Evolutionary conservation across 2,113 vertebrate genomes (phyloP), one percentile per base, ranked within the genome.

Genomic region (Oplegnathus fasciatus): DNA sequence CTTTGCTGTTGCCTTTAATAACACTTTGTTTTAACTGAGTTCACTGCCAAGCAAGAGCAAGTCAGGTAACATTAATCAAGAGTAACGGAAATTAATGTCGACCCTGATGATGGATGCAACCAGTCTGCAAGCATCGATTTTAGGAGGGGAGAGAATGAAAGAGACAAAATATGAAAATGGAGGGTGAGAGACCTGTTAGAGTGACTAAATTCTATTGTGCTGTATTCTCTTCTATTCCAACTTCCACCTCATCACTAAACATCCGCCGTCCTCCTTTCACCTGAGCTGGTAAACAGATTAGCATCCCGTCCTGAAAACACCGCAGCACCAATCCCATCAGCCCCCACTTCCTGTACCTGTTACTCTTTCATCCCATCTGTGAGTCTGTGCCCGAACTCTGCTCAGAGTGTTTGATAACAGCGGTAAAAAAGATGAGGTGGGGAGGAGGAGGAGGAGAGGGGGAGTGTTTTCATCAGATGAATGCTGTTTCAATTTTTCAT

Each of bases 281-380:
- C 80, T 81, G 80, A 86, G 76, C 81, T 42, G 78, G 30, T 75
- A 73, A 83, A 85, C 75, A 78, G 82, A 90, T 87, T 80, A 85
- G 52, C 1, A 22, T 60, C 79, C 64, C 13, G 28, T 68, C 67
- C n/a, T 9, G 61, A 32, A 62, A 64, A 72, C 73, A 15, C 66
- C 7, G 34, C 70, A 4, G n/a, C 7, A 15, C 30, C 79, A 85
- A 79, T 83, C 83, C 80, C 73, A 86, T 83, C 80, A 86, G 28
- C 67, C 37, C 26, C 48, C 0, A 1, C 71, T 72, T 66, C 80
- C 75, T 72, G 75, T 22, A 17, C 34, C 34, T n/a, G n/a, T 60
- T 14, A 46, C 68, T 10, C 61, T 67, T 55, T 88, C 64, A 80
- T 68, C 73, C 65, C 9, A 22, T 30, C 44, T 61, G 28, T 24